Evolutionary conservation across 1,140 invertebrate genomes (phyloP).

Genomic region (Diprion similis): DNA sequence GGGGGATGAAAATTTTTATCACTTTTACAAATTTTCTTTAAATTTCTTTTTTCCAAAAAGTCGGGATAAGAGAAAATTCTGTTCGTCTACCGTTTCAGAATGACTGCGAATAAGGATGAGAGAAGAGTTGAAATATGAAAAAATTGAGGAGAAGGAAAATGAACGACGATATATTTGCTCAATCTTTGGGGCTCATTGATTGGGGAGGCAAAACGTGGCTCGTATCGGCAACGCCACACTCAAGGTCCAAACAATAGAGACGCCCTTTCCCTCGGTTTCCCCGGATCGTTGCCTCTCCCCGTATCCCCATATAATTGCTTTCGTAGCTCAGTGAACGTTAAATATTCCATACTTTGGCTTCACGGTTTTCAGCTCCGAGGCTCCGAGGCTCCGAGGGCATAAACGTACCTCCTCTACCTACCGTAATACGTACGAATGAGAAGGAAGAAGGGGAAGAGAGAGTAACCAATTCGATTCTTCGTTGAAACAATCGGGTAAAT

Average conservation of each 20-base stretch:
- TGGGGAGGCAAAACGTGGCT: neutral
- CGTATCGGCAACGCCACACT: slow-evolving; percentile 6
- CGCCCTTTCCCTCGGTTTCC: neutral
- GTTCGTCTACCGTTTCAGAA: too few relatives aligned
- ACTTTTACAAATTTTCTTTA: too few relatives aligned
- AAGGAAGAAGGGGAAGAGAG: slow-evolving; percentile 10
- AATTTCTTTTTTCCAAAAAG: too few relatives aligned
- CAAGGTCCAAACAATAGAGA: neutral
- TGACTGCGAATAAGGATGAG: too few relatives aligned
- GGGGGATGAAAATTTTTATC: neutral
- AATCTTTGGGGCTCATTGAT: neutral
- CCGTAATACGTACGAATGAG: slow-evolving; percentile 2
- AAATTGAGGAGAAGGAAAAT: neutral
- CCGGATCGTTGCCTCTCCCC: neutral
- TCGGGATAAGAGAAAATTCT: too few relatives aligned
- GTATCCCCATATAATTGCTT: slow-evolving; percentile 31
- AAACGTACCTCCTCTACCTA: neutral
- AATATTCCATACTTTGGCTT: slow-evolving; percentile 33
- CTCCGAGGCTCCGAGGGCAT: slow-evolving; percentile 26
- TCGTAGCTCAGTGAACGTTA: slow-evolving; percentile 27
- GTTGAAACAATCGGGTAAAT: slow-evolving; percentile 6
- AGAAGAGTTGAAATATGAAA: too few relatives aligned
- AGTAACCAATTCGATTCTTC: slow-evolving; percentile 11
- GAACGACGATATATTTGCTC: neutral
- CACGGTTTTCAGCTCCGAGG: slow-evolving; percentile 31